phyloP scores from a whole-genome alignment of 2,888 invertebrate genomes.

The Caenorhabditis sp. region DNA sequence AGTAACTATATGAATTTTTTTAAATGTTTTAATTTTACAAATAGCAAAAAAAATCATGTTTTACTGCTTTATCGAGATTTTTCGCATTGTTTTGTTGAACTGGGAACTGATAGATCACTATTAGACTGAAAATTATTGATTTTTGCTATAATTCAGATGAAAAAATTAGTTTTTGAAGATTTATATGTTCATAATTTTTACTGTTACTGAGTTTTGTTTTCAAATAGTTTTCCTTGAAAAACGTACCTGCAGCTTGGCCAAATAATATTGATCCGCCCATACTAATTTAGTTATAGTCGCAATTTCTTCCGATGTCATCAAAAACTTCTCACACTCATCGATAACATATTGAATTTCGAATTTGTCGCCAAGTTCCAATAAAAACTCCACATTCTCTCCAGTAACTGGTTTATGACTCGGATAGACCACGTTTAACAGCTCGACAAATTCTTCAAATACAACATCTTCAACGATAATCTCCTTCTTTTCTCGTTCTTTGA shows the following conservation, averaged over 20 bases:
- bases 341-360: slow-evolving; percentile 72
- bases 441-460: slow-evolving; percentile 69
- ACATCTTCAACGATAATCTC: slow-evolving; percentile 64
- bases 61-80: no score
- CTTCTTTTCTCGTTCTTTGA: slow-evolving; percentile 60
- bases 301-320: slow-evolving; percentile 69
- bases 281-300: slow-evolving; percentile 66
- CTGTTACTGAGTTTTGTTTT: background rate
- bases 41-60: no score
- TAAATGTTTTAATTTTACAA: no score
- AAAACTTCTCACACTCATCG: slow-evolving; percentile 72
- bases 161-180: no score
- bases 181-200: no score
- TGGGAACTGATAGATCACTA: no score
- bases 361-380: slow-evolving; percentile 72
- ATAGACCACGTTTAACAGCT: slow-evolving; percentile 72
- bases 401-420: slow-evolving; percentile 71
- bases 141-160: no score
- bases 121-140: no score
- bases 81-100: no score
- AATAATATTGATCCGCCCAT: slow-evolving; percentile 68
- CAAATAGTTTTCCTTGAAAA: background rate
- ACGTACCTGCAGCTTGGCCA: slow-evolving; percentile 62
- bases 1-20: no score
- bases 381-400: slow-evolving; percentile 71